Percentiles rank a stretch among this genome's conserved stretches.
These are phyloP conservation scores for Chamaea fasciata DNA, from an alignment of 2,113 vertebrate genomes.

Conservation along the genomic window DNA sequence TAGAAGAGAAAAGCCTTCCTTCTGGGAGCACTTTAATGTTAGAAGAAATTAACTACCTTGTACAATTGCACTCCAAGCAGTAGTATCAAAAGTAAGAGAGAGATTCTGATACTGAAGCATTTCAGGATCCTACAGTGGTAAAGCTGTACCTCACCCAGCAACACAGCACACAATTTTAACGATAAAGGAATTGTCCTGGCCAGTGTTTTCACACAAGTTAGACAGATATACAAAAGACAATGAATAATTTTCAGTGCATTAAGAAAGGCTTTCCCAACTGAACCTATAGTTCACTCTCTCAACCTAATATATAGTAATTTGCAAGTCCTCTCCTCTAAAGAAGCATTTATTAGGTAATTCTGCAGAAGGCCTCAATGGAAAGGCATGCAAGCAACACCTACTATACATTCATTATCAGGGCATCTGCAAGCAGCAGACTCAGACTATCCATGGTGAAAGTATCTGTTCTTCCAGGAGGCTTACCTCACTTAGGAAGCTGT, in stretches of 20 bases:
- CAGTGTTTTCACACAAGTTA: background rate
- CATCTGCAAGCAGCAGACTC: background rate
- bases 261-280: background rate
- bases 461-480: background rate
- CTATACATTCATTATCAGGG: background rate
- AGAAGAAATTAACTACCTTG: background rate
- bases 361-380: background rate
- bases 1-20: background rate
- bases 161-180: background rate
- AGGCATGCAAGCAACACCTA: background rate
- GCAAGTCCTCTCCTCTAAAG: background rate
- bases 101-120: background rate
- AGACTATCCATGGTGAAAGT: background rate
- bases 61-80: background rate
- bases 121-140: background rate
- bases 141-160: background rate
- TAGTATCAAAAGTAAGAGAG: background rate
- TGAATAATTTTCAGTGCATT: background rate
- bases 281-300: background rate
- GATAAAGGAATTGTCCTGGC: background rate
- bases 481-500: conserved; percentile 84
- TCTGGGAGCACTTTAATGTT: background rate
- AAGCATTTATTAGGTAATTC: background rate
- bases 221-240: background rate
- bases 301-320: background rate